Evolutionary conservation across 2,888 invertebrate species (phyloP).

Genomic region (Ecdyonurus torrentis): DNA sequence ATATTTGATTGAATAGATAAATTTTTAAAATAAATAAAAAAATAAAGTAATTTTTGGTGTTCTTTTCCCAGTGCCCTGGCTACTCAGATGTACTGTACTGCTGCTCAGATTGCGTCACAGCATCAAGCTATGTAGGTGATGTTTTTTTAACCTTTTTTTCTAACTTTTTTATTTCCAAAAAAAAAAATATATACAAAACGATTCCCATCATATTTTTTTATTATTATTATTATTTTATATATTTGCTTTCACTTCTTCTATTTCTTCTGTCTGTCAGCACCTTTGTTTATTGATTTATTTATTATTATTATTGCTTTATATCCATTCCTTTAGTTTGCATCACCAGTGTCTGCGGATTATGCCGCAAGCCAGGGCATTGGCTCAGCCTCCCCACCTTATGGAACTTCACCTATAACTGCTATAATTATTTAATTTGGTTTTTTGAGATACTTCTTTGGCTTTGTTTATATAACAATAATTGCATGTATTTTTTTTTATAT

Average conservation of each 20-base stretch:
- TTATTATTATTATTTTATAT: slow-evolving; percentile 1
- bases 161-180: slow-evolving; percentile 4
- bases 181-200: background rate
- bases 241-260: background rate
- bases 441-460: no score
- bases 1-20: background rate
- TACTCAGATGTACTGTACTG: slow-evolving; percentile 81
- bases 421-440: background rate
- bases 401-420: background rate
- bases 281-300: background rate
- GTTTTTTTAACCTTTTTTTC: slow-evolving; percentile 9
- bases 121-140: slow-evolving; percentile 84
- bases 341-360: background rate
- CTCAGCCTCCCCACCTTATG: slow-evolving; percentile 24
- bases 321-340: background rate
- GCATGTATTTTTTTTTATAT: slow-evolving; percentile 1
- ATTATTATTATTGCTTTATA: background rate
- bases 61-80: slow-evolving; percentile 86
- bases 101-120: slow-evolving; percentile 79
- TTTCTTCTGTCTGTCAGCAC: slow-evolving; percentile 4
- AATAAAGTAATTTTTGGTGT: slow-evolving; percentile 9
- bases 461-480: background rate
- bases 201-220: slow-evolving; percentile 6
- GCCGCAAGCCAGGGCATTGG: slow-evolving; percentile 74
- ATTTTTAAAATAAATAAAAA: background rate